A percentile compares a stretch with the other conserved stretches of the same genome.
These are phyloP conservation scores for Anoncus sp. DNA, from an alignment of 2,888 invertebrate species.

Conservation along the genomic window DNA sequence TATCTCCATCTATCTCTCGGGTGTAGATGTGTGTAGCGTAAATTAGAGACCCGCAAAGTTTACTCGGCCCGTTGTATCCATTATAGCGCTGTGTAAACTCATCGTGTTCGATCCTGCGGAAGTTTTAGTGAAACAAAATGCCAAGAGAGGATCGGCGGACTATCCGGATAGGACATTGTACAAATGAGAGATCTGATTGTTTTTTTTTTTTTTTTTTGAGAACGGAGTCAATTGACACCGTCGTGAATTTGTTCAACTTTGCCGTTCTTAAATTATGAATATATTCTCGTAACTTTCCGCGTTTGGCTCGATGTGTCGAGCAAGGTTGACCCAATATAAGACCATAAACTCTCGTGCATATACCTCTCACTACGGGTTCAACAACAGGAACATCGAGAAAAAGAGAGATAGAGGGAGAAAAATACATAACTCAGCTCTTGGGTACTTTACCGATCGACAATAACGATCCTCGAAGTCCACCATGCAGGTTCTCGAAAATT, in stretches of 20 bases:
- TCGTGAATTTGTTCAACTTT: not conserved
- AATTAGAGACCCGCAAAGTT: constrained; percentile 49
- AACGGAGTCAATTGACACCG: not conserved
- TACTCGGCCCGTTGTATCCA: constrained; percentile 43
- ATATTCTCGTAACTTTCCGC: not conserved
- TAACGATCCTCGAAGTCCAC: constrained; percentile 28
- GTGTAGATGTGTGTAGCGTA: constrained; percentile 13
- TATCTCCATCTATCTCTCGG: constrained; percentile 3
- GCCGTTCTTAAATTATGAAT: not conserved
- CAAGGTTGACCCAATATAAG: not conserved
- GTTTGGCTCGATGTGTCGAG: not conserved
- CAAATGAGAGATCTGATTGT: not conserved
- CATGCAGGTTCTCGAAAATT: not conserved
- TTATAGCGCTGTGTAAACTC: constrained; percentile 36
- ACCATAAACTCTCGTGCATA: not conserved
- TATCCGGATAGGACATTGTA: not conserved
- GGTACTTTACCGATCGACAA: constrained; percentile 36
- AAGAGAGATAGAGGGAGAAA: not conserved
- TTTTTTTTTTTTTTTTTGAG: too few relatives aligned
- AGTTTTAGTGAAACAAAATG: not conserved
- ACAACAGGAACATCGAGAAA: not conserved
- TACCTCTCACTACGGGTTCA: not conserved
- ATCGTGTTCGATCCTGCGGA: constrained; percentile 9
- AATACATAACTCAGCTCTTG: constrained; percentile 22
- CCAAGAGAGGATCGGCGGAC: not conserved